Conservation (phyloP, 2,888 invertebrate species). For the Sicus ferrugineus region DNA sequence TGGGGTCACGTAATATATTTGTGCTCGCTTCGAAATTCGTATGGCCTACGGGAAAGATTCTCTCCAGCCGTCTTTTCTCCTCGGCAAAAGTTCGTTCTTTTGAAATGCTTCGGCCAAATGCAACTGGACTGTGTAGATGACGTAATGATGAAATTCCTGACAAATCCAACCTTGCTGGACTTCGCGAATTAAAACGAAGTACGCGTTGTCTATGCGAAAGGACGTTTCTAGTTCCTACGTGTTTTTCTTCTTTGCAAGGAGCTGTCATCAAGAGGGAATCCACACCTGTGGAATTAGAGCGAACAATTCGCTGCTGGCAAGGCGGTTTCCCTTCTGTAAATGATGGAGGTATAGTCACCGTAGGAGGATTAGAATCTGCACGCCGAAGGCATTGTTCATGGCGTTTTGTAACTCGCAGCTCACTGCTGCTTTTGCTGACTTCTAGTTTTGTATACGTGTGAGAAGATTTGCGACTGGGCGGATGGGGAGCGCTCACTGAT, state of each 20-base stretch:
- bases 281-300: slow-evolving; percentile 62
- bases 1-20: slow-evolving; percentile 66
- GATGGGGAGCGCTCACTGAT: too few relatives aligned
- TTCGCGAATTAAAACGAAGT: slow-evolving; percentile 54
- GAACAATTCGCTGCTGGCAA: slow-evolving; percentile 46
- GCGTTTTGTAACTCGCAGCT: slow-evolving; percentile 45
- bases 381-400: slow-evolving; percentile 62
- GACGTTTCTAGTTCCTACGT: slow-evolving; percentile 28
- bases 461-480: slow-evolving; percentile 80
- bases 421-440: not conserved
- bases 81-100: slow-evolving; percentile 70
- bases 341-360: slow-evolving; percentile 33
- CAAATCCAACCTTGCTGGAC: too few relatives aligned
- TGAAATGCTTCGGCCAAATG: slow-evolving; percentile 65
- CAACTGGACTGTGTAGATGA: slow-evolving; percentile 64
- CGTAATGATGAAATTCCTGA: slow-evolving; percentile 47
- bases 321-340: not conserved
- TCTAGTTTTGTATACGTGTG: slow-evolving; percentile 64
- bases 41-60: slow-evolving; percentile 56
- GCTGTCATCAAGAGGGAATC: slow-evolving; percentile 50
- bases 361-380: slow-evolving; percentile 40
- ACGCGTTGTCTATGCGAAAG: slow-evolving; percentile 50
- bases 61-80: slow-evolving; percentile 67
- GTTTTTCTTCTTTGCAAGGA: slow-evolving; percentile 47
- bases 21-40: slow-evolving; percentile 63